A percentile compares a stretch with the other conserved stretches of the same genome.
Conservation (phyloP, 2,888 invertebrate genomes). For the Drosophila dives region DNA sequence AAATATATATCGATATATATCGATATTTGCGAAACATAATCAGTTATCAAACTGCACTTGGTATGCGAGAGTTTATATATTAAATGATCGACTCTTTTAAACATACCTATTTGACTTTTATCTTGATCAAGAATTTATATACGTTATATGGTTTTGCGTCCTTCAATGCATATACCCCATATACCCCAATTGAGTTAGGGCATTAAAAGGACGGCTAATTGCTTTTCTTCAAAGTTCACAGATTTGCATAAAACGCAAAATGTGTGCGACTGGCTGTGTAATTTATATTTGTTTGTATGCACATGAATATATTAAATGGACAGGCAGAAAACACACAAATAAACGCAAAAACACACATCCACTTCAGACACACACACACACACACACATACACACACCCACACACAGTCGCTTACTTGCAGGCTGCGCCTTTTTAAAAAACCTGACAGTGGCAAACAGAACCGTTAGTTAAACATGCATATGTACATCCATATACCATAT, state of each 20-base stretch:
- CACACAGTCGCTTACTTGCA: not conserved
- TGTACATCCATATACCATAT: conserved; percentile 6
- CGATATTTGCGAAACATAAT: not conserved
- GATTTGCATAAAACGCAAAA: conserved; percentile 68
- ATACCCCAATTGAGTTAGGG: conserved; percentile 1
- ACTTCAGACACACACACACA: conserved; percentile 13
- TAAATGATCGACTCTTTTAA: not conserved
- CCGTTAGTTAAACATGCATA: conserved; percentile 29
- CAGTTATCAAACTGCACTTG: not conserved
- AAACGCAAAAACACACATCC: conserved; percentile 17
- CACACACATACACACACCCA: conserved; percentile 2
- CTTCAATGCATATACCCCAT: not conserved
- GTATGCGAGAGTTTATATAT: not conserved
- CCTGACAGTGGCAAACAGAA: conserved; percentile 48
- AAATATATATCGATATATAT: not conserved
- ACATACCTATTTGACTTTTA: not conserved
- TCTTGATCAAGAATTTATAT: not conserved
- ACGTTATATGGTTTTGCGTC: too few relatives aligned
- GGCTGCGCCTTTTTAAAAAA: conserved; percentile 63
- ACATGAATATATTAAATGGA: conserved; percentile 70
- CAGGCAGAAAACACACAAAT: conserved; percentile 44
- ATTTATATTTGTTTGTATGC: conserved; percentile 78
- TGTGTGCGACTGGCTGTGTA: conserved; percentile 54
- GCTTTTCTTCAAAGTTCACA: conserved; percentile 66
- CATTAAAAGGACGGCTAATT: conserved; percentile 74